Evolutionary conservation across 2,113 vertebrate genomes (phyloP), one percentile per base, ranked within the genome.

Genomic region (Leucopternis melanops): DNA sequence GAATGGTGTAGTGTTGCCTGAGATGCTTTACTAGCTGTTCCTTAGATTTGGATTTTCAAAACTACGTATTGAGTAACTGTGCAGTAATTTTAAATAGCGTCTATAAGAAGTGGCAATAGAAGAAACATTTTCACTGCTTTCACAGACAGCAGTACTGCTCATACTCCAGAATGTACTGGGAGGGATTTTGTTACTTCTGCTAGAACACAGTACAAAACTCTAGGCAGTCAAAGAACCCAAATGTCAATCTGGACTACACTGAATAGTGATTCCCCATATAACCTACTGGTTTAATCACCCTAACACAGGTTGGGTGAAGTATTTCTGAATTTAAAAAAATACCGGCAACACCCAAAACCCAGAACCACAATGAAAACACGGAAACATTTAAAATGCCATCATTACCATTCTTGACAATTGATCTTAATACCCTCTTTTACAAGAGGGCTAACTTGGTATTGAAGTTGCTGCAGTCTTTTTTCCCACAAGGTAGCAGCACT

Each of bases 401-500:
- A 19, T n/a, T 83, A 20, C 20, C 34, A 19, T 83, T 85, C 36
- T 36, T 52, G 49, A 36, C 26, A 54, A 42, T 9, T 34, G 38
- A 21, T 69, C 32, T 58, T 20, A 42, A 17, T 52, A 54, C 4
- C 13, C 13, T 11, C 36, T 49, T 57, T 74, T 54, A 13, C 36
- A 38, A 40, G 16, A 44, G 6, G 34, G 29, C 27, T 23, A 29
- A 58, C 23, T 57, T 17, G 47, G 17, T 40, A 6, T 67, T 58
- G 75, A 59, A 77, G 71, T 66, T 91, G 77, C 71, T 92, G 65
- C 63, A 92, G 29, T 23, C 19, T 59, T 31, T 87, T 71, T 65
- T 23, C 38, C 95, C 95, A 95, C 94, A 61, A 92, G 96, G 58
- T 40, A 88, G 96, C 95, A 95, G 86, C 81, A 95, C 38, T 82